Conservation (phyloP, 1,140 invertebrate species). For the Eufriesea mexicana region DNA sequence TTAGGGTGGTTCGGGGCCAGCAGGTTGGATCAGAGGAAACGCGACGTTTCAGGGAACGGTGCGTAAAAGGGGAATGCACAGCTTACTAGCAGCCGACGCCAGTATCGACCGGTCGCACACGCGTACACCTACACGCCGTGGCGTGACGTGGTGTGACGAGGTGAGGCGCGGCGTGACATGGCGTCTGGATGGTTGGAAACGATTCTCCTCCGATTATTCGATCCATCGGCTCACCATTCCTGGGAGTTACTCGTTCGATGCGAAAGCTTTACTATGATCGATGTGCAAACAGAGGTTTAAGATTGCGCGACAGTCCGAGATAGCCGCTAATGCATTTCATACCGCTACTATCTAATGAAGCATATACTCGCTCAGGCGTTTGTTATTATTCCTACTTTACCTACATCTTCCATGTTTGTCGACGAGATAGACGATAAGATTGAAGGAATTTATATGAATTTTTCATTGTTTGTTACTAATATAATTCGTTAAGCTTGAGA, state of each 20-base stretch:
- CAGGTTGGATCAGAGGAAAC: slow-evolving; percentile 37
- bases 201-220: slow-evolving; percentile 50
- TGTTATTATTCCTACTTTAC: neutral
- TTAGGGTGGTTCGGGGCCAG: slow-evolving; percentile 10
- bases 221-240: slow-evolving; percentile 28
- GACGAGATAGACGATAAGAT: neutral
- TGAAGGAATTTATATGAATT: too few relatives aligned
- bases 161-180: too few relatives aligned
- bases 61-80: slow-evolving; percentile 58
- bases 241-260: neutral
- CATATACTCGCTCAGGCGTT: neutral
- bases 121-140: slow-evolving; percentile 29
- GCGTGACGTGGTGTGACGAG: too few relatives aligned
- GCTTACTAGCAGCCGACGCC: slow-evolving; percentile 65
- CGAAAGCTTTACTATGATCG: neutral
- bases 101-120: slow-evolving; percentile 65
- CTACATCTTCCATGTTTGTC: neutral
- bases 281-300: neutral
- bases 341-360: neutral
- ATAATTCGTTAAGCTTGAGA: too few relatives aligned
- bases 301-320: neutral
- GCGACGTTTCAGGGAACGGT: slow-evolving; percentile 45
- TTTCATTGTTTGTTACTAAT: too few relatives aligned
- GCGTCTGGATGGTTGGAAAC: slow-evolving; percentile 35
- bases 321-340: neutral